These are phyloP conservation scores for Hydrolagus affinis DNA, from an alignment of 2,113 vertebrate species.

Conservation along the genomic window DNA sequence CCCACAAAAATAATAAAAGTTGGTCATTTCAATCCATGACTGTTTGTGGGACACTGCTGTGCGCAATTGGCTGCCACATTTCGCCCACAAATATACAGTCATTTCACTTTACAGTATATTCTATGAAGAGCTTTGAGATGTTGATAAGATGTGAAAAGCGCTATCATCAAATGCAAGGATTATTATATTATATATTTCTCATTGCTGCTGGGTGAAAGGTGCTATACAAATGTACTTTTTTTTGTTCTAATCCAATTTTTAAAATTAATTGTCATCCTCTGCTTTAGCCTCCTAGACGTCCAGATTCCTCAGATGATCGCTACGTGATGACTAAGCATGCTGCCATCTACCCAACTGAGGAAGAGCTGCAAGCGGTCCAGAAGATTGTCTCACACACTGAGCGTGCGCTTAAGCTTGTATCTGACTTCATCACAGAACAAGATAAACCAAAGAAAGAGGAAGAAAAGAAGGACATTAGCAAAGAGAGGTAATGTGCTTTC, in stretches of 20 bases:
- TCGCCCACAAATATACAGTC: too few relatives aligned
- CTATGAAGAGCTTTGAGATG: too few relatives aligned
- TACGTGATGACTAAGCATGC: conserved; percentile 97
- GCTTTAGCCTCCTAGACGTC: conserved; percentile 79
- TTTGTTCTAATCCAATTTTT: background rate
- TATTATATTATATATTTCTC: too few relatives aligned
- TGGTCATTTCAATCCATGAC: too few relatives aligned
- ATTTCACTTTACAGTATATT: too few relatives aligned
- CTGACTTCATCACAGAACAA: conserved; percentile 85
- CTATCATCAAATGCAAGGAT: too few relatives aligned
- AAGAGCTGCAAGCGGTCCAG: conserved; percentile 92
- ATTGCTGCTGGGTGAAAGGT: too few relatives aligned
- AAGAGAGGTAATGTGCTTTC: conserved; percentile 64
- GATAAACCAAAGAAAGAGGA: conserved; percentile 77
- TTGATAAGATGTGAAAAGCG: too few relatives aligned
- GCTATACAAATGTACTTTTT: too few relatives aligned
- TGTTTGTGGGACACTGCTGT: too few relatives aligned
- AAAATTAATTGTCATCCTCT: background rate
- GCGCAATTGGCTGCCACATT: too few relatives aligned
- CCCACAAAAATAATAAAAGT: too few relatives aligned
- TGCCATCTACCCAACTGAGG: conserved; percentile 90
- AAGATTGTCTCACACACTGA: conserved; percentile 98
- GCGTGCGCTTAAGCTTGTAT: conserved; percentile 91
- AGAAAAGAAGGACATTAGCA: conserved; percentile 78
- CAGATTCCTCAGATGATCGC: conserved; percentile 91